phyloP scores from a whole-genome alignment of 2,797 vertebrate species.

The Melopsittacus undulatus region DNA sequence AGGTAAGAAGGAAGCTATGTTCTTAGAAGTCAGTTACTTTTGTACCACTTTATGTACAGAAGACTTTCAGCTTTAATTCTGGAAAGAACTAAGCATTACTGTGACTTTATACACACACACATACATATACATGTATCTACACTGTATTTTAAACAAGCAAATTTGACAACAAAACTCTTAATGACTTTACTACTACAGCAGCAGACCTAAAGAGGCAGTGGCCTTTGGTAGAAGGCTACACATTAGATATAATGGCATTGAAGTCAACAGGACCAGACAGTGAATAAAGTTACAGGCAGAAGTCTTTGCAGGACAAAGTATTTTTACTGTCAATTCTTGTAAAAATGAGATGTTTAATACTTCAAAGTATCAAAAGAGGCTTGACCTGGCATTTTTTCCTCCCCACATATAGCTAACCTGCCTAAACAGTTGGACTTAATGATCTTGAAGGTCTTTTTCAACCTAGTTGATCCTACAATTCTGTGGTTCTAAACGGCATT shows the following conservation, averaged over 20 bases:
- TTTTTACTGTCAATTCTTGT: neutral
- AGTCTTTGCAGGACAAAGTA: neutral
- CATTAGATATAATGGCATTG: neutral
- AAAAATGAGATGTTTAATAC: neutral
- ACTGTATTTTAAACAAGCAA: neutral
- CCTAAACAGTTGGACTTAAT: neutral
- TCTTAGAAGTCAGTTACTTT: neutral
- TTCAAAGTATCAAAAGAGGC: neutral
- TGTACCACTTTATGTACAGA: neutral
- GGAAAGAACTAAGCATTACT: neutral
- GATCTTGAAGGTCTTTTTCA: neutral
- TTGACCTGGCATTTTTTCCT: neutral
- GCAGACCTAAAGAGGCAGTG: neutral
- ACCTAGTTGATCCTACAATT: neutral
- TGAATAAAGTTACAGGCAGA: fast-evolving
- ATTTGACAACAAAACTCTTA: neutral
- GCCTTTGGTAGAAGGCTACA: neutral
- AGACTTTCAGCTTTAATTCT: neutral
- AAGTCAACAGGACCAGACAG: neutral
- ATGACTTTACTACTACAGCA: neutral
- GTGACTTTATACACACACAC: neutral
- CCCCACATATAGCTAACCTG: neutral
- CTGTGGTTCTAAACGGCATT: neutral
- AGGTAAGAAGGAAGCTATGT: neutral
- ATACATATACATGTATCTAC: neutral